A percentile compares a stretch with the other conserved stretches of the same genome.
Conservation (phyloP, 2,797 vertebrate genomes). For the Mus spretus region DNA sequence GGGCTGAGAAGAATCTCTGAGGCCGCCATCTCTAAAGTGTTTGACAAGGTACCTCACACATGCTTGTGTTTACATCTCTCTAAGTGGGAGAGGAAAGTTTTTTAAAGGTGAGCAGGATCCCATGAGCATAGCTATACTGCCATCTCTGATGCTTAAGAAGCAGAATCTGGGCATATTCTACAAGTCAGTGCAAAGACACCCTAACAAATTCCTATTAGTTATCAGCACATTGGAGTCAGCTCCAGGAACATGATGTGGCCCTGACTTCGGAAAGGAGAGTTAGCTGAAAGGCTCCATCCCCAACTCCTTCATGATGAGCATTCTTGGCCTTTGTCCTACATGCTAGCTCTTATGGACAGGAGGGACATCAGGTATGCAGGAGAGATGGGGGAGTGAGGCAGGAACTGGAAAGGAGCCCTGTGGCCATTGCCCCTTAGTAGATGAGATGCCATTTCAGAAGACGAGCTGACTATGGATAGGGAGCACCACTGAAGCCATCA, state of each 20-base stretch:
- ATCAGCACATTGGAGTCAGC: not conserved
- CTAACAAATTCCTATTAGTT: not conserved
- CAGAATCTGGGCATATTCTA: not conserved
- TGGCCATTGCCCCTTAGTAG: not conserved
- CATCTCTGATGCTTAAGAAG: not conserved
- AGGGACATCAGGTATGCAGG: not conserved
- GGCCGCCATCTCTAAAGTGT: not conserved
- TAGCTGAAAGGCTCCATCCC: not conserved
- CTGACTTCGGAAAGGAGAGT: not conserved
- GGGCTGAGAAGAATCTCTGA: not conserved
- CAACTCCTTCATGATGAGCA: not conserved
- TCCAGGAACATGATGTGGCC: not conserved
- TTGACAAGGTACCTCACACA: not conserved
- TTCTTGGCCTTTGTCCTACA: not conserved
- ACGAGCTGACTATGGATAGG: not conserved
- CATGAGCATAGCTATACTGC: fast-evolving
- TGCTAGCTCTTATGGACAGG: not conserved
- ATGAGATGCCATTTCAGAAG: not conserved
- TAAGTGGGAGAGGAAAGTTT: not conserved
- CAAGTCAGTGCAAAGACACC: not conserved
- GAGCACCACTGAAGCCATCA: not conserved
- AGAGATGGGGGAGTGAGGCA: not conserved
- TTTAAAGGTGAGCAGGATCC: not conserved
- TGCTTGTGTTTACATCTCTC: not conserved
- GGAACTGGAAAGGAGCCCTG: not conserved